Evolutionary conservation across 2,888 invertebrate species (phyloP), one percentile per base, ranked within the genome.

Genomic region (Dorcus parallelipipedus): DNA sequence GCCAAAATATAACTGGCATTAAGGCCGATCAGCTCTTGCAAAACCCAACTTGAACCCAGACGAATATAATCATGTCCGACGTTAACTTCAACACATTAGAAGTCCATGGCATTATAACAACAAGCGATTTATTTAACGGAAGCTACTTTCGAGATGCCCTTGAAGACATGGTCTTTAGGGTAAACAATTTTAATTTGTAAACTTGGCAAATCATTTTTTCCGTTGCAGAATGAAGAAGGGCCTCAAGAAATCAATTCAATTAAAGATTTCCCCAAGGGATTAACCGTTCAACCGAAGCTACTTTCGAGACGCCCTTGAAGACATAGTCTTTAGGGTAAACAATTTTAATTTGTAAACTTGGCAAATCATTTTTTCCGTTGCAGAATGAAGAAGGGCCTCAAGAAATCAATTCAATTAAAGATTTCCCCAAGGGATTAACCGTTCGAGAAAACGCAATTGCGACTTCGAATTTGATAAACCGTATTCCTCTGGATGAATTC

Each of bases 1-100:
- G 80, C 60, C 84, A 83, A 2, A 76, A 77, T 9, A 73, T 82
- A 4, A 75, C 75, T 7, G 83, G 82, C 1, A 71, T 75, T 49
- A 70, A 76, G 54, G 60, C 78, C 0, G 72, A 76, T n/a, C 74
- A 79, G 8, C 77, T 79, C 42, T 66, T 80, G 1, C 65, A 77
- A 7, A 83, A 82, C 71, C 80, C 81, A 41, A 78, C 79, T 0
- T 62, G 85, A 2, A 61, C 72, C n/a, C 79, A 83, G 40, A 72
- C 78, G 0, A 72, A 73, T 0, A 58, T 66, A 1, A 71, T 84
- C 1, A 71, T 70, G 3, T 74, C 82, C 1, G 76, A 78, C 40
- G 79, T 81, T 3, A 74, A 78, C 59, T 84, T 86, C 56, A n/a
- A 71, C 8, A 69, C 80, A 47, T 69, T 86, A 8, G 72, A 78